A percentile compares a stretch with the other conserved stretches of the same genome.
phyloP scores from a whole-genome alignment of 1,140 invertebrate species.

The Macrosteles quadrilineatus region DNA sequence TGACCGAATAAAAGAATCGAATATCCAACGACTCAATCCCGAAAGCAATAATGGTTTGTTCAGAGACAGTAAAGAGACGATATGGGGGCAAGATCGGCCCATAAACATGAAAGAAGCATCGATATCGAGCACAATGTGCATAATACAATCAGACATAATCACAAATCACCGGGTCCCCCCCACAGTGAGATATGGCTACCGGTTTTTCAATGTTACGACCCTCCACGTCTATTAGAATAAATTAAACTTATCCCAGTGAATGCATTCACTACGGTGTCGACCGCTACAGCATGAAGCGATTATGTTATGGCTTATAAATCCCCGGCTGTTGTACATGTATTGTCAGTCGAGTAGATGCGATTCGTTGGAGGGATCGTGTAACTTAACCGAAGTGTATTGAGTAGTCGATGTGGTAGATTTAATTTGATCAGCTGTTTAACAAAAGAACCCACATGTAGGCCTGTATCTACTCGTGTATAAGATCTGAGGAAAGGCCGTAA shows the following conservation, averaged over 20 bases:
- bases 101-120: slow-evolving; percentile 23
- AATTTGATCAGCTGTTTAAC: no score
- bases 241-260: slow-evolving; percentile 29
- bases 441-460: no score
- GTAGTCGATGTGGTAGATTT: no score
- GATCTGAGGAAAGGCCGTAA: no score
- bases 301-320: slow-evolving; percentile 31
- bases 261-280: slow-evolving; percentile 29
- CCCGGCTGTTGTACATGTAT: no score
- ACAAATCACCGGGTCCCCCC: slow-evolving; percentile 30
- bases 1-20: slow-evolving; percentile 14
- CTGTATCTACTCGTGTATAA: no score
- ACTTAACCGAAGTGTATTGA: no score
- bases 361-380: no score
- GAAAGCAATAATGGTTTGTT: slow-evolving; percentile 21
- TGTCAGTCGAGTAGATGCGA: no score
- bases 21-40: slow-evolving; percentile 4
- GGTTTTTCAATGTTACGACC: slow-evolving; percentile 25
- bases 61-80: slow-evolving; percentile 13
- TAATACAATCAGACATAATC: slow-evolving; percentile 34
- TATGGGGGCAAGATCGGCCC: background rate
- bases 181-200: slow-evolving; percentile 28
- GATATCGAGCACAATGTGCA: slow-evolving; percentile 14
- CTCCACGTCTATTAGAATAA: slow-evolving; percentile 21
- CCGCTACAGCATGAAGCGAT: slow-evolving; percentile 31